phyloP scores from a whole-genome alignment of 2,113 vertebrate species.

The Malurus cyaneus region DNA sequence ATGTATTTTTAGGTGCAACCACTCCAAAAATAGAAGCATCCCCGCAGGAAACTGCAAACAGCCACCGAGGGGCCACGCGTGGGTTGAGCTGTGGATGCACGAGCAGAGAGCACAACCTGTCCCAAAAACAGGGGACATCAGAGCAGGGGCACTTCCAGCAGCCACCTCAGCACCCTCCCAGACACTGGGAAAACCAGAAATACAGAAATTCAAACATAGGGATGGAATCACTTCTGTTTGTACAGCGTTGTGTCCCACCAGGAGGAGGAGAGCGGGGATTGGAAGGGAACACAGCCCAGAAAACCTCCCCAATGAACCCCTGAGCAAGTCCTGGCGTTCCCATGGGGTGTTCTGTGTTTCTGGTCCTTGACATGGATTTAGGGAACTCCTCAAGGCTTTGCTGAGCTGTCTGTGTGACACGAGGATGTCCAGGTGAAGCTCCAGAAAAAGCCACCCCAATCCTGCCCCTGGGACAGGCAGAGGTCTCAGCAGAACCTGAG shows the following conservation, averaged over 20 bases:
- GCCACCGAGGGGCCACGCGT: neutral
- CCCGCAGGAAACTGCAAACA: neutral
- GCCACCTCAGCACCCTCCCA: neutral
- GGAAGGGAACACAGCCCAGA: neutral
- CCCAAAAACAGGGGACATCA: neutral
- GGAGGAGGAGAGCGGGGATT: neutral
- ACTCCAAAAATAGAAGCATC: conserved; percentile 12
- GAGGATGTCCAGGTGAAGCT: neutral
- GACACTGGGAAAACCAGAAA: too few species aligned
- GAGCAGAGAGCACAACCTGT: neutral
- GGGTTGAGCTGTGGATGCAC: neutral
- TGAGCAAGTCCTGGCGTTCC: neutral
- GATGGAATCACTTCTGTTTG: rapidly evolving
- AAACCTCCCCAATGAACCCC: rapidly evolving
- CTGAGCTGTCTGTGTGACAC: rapidly evolving
- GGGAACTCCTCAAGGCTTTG: neutral
- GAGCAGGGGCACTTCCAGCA: neutral
- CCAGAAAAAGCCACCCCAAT: neutral
- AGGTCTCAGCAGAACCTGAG: neutral
- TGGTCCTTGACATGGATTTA: rapidly evolving
- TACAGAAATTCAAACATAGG: rapidly evolving
- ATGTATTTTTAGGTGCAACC: conserved; percentile 37
- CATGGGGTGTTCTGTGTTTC: neutral
- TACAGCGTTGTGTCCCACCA: rapidly evolving
- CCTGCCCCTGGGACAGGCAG: neutral